phyloP scores from a whole-genome alignment of 1,140 invertebrate species.

The Bombus soroeensis region DNA sequence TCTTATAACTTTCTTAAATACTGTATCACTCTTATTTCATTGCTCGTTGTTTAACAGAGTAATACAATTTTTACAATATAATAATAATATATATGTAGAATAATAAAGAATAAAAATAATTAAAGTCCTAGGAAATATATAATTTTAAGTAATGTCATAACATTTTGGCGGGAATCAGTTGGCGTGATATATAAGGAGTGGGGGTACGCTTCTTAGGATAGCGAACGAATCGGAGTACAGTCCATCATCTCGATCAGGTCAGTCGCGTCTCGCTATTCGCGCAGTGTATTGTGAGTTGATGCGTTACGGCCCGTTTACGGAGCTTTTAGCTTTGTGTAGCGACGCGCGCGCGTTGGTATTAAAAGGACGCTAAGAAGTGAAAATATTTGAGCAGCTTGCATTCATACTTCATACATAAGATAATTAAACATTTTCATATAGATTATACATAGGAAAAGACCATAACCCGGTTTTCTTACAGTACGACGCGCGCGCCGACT shows the following conservation, averaged over 20 bases:
- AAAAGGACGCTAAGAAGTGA: slow-evolving; percentile 12
- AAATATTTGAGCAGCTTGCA: not conserved
- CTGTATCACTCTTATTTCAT: not conserved
- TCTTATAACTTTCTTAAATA: not conserved
- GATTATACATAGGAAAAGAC: not conserved
- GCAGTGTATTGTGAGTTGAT: slow-evolving; percentile 3
- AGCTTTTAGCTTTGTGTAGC: not conserved
- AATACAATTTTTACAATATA: not conserved
- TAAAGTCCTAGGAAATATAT: not conserved
- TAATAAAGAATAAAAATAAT: not conserved
- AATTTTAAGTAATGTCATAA: slow-evolving; percentile 6
- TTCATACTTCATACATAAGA: not conserved
- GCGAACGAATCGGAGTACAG: slow-evolving; percentile 42
- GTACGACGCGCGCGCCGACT: slow-evolving; percentile 50
- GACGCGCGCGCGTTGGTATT: not conserved
- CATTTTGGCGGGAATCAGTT: slow-evolving; percentile 61
- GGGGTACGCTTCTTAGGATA: slow-evolving; percentile 30
- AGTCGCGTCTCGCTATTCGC: slow-evolving; percentile 51
- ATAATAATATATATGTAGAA: too few relatives aligned
- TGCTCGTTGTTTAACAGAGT: not conserved
- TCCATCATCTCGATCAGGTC: slow-evolving; percentile 40
- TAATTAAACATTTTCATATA: not conserved
- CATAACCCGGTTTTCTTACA: not conserved
- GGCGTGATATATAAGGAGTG: slow-evolving; percentile 22
- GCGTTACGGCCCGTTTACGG: not conserved